phyloP scores from a whole-genome alignment of 2,797 vertebrate genomes.

The Spinus pinus region DNA sequence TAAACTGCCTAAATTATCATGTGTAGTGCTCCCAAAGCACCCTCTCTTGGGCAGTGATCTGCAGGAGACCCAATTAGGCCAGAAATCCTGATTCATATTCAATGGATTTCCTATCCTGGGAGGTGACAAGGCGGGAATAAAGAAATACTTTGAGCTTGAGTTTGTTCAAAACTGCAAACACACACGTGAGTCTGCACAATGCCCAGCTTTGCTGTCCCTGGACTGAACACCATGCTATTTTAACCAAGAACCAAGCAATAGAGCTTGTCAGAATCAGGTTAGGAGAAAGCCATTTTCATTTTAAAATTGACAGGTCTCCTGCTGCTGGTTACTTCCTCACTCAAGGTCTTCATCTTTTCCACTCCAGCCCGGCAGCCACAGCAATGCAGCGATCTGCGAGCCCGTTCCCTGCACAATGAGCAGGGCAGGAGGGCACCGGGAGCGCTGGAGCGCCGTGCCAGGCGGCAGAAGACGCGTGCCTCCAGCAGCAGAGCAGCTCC shows the following conservation, averaged over 20 bases:
- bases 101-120: neutral
- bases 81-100: neutral
- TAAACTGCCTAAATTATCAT: neutral
- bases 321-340: neutral
- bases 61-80: neutral
- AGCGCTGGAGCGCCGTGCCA: neutral
- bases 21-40: neutral
- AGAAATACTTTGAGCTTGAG: neutral
- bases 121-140: neutral
- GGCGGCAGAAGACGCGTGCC: neutral
- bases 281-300: neutral
- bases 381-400: fast-evolving
- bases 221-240: neutral
- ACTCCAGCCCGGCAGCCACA: neutral
- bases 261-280: neutral
- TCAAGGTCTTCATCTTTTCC: neutral
- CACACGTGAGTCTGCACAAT: neutral
- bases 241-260: neutral
- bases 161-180: neutral
- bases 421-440: neutral
- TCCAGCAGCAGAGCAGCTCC: constrained; percentile 37
- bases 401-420: fast-evolving
- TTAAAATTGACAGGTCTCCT: neutral
- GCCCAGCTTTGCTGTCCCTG: neutral
- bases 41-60: neutral